These are phyloP conservation scores for Cosmopolites sordidus DNA, from an alignment of 2,888 invertebrate species.

Conservation along the genomic window DNA sequence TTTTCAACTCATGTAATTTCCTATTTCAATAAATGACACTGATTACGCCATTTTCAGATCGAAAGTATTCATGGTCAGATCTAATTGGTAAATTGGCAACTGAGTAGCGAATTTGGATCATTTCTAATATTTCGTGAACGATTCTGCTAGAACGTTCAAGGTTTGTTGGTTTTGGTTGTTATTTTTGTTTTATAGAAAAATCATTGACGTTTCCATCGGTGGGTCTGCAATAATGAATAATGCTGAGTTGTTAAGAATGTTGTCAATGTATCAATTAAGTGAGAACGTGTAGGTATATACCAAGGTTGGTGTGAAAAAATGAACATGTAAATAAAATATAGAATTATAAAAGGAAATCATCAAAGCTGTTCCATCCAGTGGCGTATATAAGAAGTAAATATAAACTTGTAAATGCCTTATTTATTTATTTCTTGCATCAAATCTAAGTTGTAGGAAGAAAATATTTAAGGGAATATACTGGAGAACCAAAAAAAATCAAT, in stretches of 20 bases:
- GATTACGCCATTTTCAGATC: conserved; percentile 16
- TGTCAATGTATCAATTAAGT: conserved; percentile 10
- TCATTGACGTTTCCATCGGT: neutral
- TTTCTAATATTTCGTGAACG: conserved; percentile 15
- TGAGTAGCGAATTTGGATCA: conserved; percentile 13
- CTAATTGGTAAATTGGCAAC: conserved; percentile 14
- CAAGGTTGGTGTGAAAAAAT: conserved; percentile 1
- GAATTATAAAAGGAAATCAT: too few species aligned
- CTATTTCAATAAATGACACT: conserved; percentile 12
- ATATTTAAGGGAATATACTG: too few species aligned
- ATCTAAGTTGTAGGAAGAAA: too few species aligned
- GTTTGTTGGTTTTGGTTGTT: conserved; percentile 10
- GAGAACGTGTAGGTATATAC: conserved; percentile 6
- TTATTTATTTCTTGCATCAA: too few species aligned
- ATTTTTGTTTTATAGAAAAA: conserved; percentile 10
- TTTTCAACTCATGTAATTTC: conserved; percentile 7
- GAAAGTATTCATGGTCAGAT: conserved; percentile 16
- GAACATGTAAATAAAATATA: too few species aligned
- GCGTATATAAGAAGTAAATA: too few species aligned
- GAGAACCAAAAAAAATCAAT: neutral
- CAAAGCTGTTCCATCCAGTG: too few species aligned
- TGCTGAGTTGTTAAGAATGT: conserved; percentile 10
- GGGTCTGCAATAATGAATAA: conserved; percentile 6
- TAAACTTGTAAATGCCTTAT: too few species aligned
- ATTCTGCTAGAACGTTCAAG: conserved; percentile 12